Evolutionary conservation across 2,113 vertebrate genomes (phyloP).

Genomic region (Maccullochella peelii): DNA sequence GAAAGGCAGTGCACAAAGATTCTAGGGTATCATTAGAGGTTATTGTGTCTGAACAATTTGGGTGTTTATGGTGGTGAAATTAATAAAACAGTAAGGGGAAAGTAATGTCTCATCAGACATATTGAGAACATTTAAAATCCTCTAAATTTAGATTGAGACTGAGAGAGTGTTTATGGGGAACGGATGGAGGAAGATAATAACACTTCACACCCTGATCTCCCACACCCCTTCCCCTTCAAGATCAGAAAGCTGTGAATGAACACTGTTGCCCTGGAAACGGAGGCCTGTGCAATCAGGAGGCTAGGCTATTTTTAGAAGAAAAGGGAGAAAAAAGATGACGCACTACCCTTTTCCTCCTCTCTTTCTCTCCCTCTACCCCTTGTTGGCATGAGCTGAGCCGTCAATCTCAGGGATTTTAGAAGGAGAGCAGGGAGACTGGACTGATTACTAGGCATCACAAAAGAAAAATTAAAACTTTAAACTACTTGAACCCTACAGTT

Average conservation of each 20-base stretch:
- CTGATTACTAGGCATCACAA: constrained; percentile 3
- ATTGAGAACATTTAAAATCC: constrained; percentile 3
- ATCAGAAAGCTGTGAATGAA: constrained; percentile 78
- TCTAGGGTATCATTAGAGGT: background rate
- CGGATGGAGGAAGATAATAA: constrained; percentile 48
- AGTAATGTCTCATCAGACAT: background rate
- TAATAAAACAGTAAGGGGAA: background rate
- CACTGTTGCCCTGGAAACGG: constrained; percentile 88
- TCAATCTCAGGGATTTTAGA: constrained; percentile 46
- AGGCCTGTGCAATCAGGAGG: constrained; percentile 72
- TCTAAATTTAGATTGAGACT: constrained; percentile 14
- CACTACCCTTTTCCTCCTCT: constrained; percentile 62
- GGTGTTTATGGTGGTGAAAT: background rate
- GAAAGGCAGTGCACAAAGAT: background rate
- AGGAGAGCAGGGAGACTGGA: constrained; percentile 2
- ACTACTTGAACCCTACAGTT: background rate
- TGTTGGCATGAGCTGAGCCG: constrained; percentile 39
- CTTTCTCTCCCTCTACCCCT: constrained; percentile 34
- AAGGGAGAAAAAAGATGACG: constrained; percentile 73
- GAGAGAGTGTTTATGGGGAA: constrained; percentile 23
- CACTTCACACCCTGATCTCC: constrained; percentile 55
- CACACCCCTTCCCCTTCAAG: constrained; percentile 58
- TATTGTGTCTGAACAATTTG: background rate
- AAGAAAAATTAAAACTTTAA: background rate
- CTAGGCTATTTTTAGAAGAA: constrained; percentile 81